Base-by-base conservation (phyloP, 2,113 vertebrate genomes). In the Nothoprocta pentlandii region DNA sequence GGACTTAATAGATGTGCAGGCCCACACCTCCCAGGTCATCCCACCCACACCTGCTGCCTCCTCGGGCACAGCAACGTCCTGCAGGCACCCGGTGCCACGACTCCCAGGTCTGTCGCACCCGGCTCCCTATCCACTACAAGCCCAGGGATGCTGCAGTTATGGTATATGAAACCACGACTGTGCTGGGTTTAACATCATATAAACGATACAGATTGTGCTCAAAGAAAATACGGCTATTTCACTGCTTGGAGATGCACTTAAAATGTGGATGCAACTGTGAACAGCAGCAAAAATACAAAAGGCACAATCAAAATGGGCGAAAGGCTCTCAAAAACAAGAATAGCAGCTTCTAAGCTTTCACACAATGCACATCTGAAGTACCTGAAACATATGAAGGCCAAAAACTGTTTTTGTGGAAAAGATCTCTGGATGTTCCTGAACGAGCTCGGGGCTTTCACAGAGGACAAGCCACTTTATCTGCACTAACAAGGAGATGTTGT, bases 261-360 rank as follows among this genome's bases (percentile, higher is more conserved):
- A 34, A 89, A 39, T 0, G 4, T 2, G 78, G 87, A 36, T n/a
- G 47, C 19, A 56, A 44, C 26, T 0, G 0, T 10, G 39, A 80
- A 19, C 58, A 59, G 21, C 74, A 56, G 39, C 39, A 26, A 12
- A 41, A 56, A 42, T 4, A 25, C n/a, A 74, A 19, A 63, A 34
- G 70, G 54, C 64, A 10, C 39, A 39, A 34, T 10, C 4, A 1
- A 32, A 3, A 28, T 0, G 71, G 77, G 46, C 32, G 51, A 76
- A 62, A 83, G 32, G 15, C 3, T 26, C 90, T 47, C 42, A 32
- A 58, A 56, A 54, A 61, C 20, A 42, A 36, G 10, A 47, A 6
- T 23, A 39, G 59, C 1, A 5, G 46, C 16, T 58, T 44, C 56
- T 9, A 6, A 63, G 54, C 77, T 61, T 59, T 34, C 56, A 39